These are phyloP conservation scores for Ceratotherium simum DNA, from an alignment of 2,113 vertebrate genomes.

Conservation along the genomic window DNA sequence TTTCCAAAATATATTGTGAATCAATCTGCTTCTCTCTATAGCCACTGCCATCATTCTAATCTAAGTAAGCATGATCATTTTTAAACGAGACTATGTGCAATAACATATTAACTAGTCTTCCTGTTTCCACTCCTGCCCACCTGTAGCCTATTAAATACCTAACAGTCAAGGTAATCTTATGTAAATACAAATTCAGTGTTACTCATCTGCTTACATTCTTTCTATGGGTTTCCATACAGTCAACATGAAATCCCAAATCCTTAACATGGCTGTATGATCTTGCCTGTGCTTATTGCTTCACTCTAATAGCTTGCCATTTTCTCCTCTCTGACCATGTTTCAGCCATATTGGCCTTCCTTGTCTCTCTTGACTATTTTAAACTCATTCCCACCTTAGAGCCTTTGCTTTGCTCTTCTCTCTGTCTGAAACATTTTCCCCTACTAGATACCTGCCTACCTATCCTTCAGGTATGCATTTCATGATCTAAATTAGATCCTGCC, in stretches of 20 bases:
- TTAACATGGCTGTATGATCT: not conserved
- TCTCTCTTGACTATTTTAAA: not conserved
- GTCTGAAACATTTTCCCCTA: not conserved
- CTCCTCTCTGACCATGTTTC: not conserved
- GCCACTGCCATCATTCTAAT: not conserved
- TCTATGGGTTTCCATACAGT: not conserved
- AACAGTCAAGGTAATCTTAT: not conserved
- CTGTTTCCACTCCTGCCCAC: not conserved
- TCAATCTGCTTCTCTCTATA: not conserved
- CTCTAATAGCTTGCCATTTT: not conserved
- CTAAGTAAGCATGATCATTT: not conserved
- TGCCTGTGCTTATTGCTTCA: not conserved
- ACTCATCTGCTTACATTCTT: not conserved
- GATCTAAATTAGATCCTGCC: not conserved
- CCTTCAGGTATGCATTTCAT: not conserved
- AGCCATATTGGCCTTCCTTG: not conserved
- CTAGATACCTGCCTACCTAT: not conserved
- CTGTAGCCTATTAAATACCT: not conserved
- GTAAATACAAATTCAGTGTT: not conserved
- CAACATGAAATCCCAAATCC: not conserved
- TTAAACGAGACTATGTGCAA: not conserved
- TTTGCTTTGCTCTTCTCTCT: not conserved
- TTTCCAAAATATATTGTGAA: not conserved
- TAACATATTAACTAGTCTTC: not conserved
- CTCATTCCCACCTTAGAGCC: not conserved